These are phyloP conservation scores for Therioaphis trifolii DNA, from an alignment of 2,888 invertebrate genomes.

Conservation along the genomic window DNA sequence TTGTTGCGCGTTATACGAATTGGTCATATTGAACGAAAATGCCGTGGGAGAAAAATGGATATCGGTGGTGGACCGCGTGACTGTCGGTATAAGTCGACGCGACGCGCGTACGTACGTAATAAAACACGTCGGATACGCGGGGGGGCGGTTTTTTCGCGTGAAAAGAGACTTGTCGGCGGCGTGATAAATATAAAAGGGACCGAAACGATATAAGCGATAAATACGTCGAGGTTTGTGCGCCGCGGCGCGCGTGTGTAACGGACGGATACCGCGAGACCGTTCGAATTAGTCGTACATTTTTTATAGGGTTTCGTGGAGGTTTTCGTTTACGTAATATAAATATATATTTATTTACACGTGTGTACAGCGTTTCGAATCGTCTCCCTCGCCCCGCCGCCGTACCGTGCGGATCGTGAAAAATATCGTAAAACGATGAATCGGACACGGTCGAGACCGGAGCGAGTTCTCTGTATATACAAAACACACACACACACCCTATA, in stretches of 20 bases:
- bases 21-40: too few relatives aligned
- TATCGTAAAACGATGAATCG: constrained; percentile 30
- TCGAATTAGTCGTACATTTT: constrained; percentile 13
- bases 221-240: background rate
- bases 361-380: constrained; percentile 1
- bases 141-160: too few relatives aligned
- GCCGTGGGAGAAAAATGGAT: too few relatives aligned
- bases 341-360: background rate
- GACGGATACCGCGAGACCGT: background rate
- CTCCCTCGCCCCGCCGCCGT: too few relatives aligned
- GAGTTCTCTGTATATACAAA: background rate
- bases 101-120: too few relatives aligned
- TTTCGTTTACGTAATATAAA: background rate
- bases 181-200: too few relatives aligned
- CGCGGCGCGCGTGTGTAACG: background rate
- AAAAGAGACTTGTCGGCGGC: too few relatives aligned
- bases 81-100: too few relatives aligned
- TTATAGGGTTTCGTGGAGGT: background rate
- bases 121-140: too few relatives aligned
- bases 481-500: background rate
- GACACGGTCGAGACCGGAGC: background rate
- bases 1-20: too few relatives aligned
- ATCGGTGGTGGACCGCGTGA: too few relatives aligned
- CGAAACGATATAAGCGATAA: too few relatives aligned
- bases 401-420: background rate